phyloP scores from a whole-genome alignment of 2,888 invertebrate species.

The Caenorhabditis uteleia region DNA sequence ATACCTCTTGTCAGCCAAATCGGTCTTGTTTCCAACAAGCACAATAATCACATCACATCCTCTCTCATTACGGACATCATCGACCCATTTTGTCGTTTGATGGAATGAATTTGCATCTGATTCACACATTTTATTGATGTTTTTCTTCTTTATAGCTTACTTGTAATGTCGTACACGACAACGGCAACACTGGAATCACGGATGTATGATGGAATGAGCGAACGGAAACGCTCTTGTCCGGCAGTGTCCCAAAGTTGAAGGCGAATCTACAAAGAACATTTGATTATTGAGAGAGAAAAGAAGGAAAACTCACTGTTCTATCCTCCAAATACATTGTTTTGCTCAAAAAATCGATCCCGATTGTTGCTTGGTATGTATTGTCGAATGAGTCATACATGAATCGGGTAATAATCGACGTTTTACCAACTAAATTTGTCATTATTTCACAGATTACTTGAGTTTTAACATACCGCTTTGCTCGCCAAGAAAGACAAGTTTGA shows the following conservation, averaged over 20 bases:
- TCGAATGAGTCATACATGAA: constrained; percentile 99
- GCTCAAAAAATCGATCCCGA: constrained; percentile 98
- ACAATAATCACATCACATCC: constrained; percentile 99
- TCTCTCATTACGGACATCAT: constrained; percentile 97
- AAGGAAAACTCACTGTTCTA: constrained; percentile 78
- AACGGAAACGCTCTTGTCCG: constrained; percentile 88
- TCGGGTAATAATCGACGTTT: constrained; percentile 96
- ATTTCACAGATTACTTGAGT: neutral
- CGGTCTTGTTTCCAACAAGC: constrained; percentile 99
- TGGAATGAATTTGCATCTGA: constrained; percentile 96
- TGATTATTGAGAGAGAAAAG: neutral
- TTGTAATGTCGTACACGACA: constrained; percentile 98
- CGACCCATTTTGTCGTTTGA: constrained; percentile 99
- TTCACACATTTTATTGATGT: constrained; percentile 3
- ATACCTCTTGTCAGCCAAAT: constrained; percentile 93
- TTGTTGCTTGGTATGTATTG: constrained; percentile 99
- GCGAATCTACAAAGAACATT: constrained; percentile 76
- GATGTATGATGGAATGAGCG: constrained; percentile 96
- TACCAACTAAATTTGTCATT: constrained; percentile 81
- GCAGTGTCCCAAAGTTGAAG: constrained; percentile 98
- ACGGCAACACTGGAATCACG: constrained; percentile 98
- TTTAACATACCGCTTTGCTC: constrained; percentile 81
- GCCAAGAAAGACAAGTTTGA: constrained; percentile 97
- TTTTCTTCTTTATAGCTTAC: constrained; percentile 75
- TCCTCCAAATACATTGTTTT: constrained; percentile 99